phyloP scores from a whole-genome alignment of 2,113 vertebrate species.

The Silurus meridionalis region DNA sequence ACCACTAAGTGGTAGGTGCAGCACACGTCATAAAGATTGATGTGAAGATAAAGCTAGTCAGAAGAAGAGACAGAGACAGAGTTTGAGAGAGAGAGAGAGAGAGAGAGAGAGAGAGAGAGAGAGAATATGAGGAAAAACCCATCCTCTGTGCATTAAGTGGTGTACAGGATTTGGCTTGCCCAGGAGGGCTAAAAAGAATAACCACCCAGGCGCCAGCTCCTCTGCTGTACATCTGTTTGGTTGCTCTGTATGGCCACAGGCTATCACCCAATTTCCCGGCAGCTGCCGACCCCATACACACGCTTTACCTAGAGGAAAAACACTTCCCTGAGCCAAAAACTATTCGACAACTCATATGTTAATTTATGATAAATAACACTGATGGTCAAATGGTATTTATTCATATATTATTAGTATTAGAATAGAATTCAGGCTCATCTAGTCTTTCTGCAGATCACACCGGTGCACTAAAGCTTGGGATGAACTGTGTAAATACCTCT shows the following conservation, averaged over 20 bases:
- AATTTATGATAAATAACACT: not conserved
- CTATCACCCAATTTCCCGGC: conserved; percentile 11
- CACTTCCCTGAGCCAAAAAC: not conserved
- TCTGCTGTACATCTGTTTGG: conserved; percentile 43
- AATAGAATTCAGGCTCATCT: not conserved
- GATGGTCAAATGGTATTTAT: not conserved
- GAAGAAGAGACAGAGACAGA: conserved; percentile 7
- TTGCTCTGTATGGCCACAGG: conserved; percentile 42
- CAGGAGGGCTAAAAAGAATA: conserved; percentile 26
- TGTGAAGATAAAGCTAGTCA: conserved; percentile 47
- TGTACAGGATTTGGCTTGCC: conserved; percentile 57
- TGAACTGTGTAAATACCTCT: conserved; percentile 5
- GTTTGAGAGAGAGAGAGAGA: not conserved
- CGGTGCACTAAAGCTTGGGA: not conserved
- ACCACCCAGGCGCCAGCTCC: conserved; percentile 54
- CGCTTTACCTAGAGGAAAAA: not conserved
- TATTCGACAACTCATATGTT: not conserved
- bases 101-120: conserved; percentile 19
- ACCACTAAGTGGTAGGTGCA: conserved; percentile 56
- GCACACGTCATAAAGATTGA: conserved; percentile 56
- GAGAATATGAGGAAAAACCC: conserved; percentile 40
- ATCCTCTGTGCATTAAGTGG: conserved; percentile 45
- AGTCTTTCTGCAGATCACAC: not conserved
- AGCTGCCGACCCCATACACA: conserved; percentile 25
- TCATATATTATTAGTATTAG: not conserved